Conservation (phyloP, 1,140 invertebrate genomes). For the Pseudomyrmex concolor region DNA sequence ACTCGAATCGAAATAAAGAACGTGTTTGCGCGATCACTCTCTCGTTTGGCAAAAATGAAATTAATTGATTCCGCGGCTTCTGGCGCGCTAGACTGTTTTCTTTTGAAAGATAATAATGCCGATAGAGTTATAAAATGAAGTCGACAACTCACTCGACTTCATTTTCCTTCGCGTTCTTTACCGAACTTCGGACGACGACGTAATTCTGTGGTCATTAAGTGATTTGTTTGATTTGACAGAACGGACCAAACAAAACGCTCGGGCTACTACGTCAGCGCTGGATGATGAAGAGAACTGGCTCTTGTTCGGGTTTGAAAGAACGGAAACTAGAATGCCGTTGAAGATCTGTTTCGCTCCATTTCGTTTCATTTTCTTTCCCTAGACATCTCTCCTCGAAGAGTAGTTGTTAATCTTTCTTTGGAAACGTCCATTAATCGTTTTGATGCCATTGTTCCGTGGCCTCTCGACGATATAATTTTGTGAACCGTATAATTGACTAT, state of each 20-base stretch:
- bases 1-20: constrained; percentile 10
- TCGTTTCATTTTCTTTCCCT: constrained; percentile 56
- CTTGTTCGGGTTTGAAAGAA: constrained; percentile 51
- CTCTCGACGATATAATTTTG: constrained; percentile 48
- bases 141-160: constrained; percentile 1
- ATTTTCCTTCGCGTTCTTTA: constrained; percentile 2
- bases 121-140: too few relatives aligned
- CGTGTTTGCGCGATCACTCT: constrained; percentile 30
- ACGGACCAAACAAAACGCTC: constrained; percentile 45
- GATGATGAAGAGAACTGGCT: constrained; percentile 45
- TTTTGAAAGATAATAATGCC: too few relatives aligned
- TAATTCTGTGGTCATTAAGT: constrained; percentile 41
- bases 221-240: constrained; percentile 23
- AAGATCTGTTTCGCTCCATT: constrained; percentile 57
- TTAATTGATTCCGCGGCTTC: constrained; percentile 52
- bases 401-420: constrained; percentile 56
- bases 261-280: constrained; percentile 19
- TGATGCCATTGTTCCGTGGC: constrained; percentile 29
- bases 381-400: constrained; percentile 9
- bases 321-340: constrained; percentile 53
- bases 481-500: constrained; percentile 18
- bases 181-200: background rate
- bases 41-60: constrained; percentile 48
- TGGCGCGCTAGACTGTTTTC: too few relatives aligned
- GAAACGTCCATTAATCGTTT: constrained; percentile 58